These are phyloP conservation scores for Galerucella calmariensis DNA, from an alignment of 2,888 invertebrate genomes.

Conservation along the genomic window DNA sequence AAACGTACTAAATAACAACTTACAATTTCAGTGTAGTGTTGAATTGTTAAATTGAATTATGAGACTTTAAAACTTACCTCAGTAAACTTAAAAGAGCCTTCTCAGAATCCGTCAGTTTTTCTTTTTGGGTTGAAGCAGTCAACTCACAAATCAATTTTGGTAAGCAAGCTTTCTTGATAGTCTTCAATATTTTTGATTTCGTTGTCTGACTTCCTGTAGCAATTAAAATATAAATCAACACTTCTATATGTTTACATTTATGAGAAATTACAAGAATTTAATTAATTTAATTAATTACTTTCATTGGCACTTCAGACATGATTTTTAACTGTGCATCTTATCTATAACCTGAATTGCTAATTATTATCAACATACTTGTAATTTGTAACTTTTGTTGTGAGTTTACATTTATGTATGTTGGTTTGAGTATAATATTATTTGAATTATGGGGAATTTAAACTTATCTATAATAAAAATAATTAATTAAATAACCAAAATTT, in stretches of 20 bases:
- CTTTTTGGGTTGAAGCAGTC: constrained; percentile 71
- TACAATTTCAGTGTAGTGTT: background rate
- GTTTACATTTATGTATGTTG: too few species aligned
- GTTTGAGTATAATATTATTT: too few species aligned
- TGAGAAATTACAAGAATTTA: background rate
- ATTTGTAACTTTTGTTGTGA: too few species aligned
- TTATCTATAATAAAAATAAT: background rate
- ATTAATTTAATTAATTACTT: background rate
- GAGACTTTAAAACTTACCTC: constrained; percentile 64
- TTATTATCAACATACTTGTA: too few species aligned
- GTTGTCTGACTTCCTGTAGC: constrained; percentile 63
- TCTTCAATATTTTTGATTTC: constrained; percentile 68
- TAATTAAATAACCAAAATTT: background rate
- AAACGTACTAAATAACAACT: too few species aligned
- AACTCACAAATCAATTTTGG: constrained; percentile 76
- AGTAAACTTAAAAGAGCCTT: constrained; percentile 71
- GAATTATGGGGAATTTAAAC: background rate
- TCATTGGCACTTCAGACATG: background rate
- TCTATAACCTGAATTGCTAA: too few species aligned
- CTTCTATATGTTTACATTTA: background rate
- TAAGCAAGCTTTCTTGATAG: constrained; percentile 72
- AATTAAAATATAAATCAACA: constrained; percentile 7
- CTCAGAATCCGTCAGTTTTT: constrained; percentile 72
- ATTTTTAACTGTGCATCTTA: too few species aligned
- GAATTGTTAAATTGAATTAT: background rate